Conservation (phyloP, 2,113 vertebrate genomes). For the Arvicanthis niloticus region DNA sequence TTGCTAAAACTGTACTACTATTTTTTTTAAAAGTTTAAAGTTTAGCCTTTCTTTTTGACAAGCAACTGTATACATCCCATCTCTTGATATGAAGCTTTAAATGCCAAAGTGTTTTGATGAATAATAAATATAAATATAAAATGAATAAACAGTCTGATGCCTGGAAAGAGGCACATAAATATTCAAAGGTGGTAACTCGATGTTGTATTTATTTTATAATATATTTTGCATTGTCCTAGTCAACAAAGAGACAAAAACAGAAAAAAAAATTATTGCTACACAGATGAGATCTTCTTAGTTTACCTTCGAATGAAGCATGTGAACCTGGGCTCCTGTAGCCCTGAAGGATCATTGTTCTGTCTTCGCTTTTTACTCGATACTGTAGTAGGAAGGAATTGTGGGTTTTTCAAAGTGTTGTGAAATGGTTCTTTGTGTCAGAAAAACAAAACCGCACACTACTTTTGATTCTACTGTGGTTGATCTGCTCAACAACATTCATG, state of each 20-base stretch:
- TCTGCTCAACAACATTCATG: neutral
- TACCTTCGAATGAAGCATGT: neutral
- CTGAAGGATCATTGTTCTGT: neutral
- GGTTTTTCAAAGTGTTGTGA: slow-evolving; percentile 42
- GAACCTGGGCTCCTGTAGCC: neutral
- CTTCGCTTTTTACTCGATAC: neutral
- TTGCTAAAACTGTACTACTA: neutral
- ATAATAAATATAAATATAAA: slow-evolving; percentile 83
- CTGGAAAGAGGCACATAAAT: slow-evolving; percentile 72
- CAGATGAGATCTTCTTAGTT: slow-evolving; percentile 43
- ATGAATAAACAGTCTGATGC: slow-evolving; percentile 78
- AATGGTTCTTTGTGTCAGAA: slow-evolving; percentile 26
- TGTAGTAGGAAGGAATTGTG: neutral
- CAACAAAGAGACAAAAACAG: slow-evolving; percentile 77
- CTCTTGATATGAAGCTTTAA: slow-evolving; percentile 78
- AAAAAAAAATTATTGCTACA: slow-evolving; percentile 65
- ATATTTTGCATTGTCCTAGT: slow-evolving; percentile 68
- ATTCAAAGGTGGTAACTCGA: slow-evolving; percentile 48
- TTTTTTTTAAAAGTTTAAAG: slow-evolving; percentile 44
- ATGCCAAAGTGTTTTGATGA: slow-evolving; percentile 80
- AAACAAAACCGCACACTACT: slow-evolving; percentile 30
- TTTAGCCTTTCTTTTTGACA: slow-evolving; percentile 71
- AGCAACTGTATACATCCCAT: slow-evolving; percentile 70
- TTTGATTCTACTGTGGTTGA: neutral
- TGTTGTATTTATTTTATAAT: slow-evolving; percentile 76